Evolutionary conservation across 30 jellyfish, hydroid and myxozoan genomes (phyloP).

Genomic region (Chironex yamaguchii): DNA sequence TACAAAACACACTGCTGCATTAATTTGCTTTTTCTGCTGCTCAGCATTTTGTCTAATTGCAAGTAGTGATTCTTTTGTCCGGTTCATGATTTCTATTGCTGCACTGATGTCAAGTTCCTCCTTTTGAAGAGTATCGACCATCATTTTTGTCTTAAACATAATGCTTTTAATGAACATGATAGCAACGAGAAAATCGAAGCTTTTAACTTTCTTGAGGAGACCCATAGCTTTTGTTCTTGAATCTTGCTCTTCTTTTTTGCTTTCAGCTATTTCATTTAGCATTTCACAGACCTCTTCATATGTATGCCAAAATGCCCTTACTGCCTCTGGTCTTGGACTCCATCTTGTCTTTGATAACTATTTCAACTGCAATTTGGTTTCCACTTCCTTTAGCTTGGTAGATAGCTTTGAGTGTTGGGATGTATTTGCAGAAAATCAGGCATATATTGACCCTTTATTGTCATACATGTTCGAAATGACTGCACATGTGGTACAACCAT

Average conservation of each 20-base stretch:
- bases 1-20: conserved; percentile 7
- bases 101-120: background rate
- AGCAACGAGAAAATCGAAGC: background rate
- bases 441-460: too few relatives aligned
- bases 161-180: conserved; percentile 14
- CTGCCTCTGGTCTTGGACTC: too few relatives aligned
- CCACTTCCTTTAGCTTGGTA: too few relatives aligned
- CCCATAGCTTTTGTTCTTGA: background rate
- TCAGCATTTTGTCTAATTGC: background rate
- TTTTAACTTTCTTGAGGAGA: background rate
- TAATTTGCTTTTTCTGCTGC: background rate
- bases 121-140: background rate
- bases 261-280: background rate
- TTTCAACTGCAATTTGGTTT: too few relatives aligned
- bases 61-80: background rate
- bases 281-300: too few relatives aligned
- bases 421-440: too few relatives aligned
- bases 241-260: background rate
- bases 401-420: too few relatives aligned
- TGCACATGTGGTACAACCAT: too few relatives aligned
- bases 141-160: conserved; percentile 2
- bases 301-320: too few relatives aligned
- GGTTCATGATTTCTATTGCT: background rate
- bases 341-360: too few relatives aligned
- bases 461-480: too few relatives aligned